Evolutionary conservation across 2,888 invertebrate genomes (phyloP), one percentile per base, ranked within the genome.

Genomic region (Oxystoma pomonae): DNA sequence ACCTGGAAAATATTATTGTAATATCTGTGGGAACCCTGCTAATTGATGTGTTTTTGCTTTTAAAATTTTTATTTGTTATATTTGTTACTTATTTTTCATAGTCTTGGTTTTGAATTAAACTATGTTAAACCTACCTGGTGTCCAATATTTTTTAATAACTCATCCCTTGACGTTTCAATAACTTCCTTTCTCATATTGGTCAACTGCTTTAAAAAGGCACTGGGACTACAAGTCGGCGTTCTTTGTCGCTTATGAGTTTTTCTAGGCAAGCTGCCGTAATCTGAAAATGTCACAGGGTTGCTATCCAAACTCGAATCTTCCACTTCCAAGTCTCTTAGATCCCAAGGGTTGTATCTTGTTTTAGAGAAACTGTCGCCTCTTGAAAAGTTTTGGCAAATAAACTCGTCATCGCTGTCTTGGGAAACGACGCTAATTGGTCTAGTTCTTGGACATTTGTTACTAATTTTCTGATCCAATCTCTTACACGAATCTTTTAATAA

Each of bases 191-290:
- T 78, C 76, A 86, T 77, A 61, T 81, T 79, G 12, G 86, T 83
- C 66, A 87, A 79, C 74, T 86, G 84, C 69, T 82, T 83, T 63
- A 87, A 75, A 77, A 85, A 86, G 65, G 84, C 83, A 61, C 83
- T 86, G 0, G 87, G 87, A 70, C 77, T 80, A 57, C 75, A 77
- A 50, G 73, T 72, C 2, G 75, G 71, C 7, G 70, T 65, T 51
- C 72, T 68, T 16, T 69, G 71, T 55, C 72, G 69, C 55, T 71
- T 72, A 20, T 68, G 67, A 7, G 71, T 71, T 55, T 74, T 71
- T 62, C 77, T 70, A 0, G 80, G 77, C 55, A 80, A 74, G 66
- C 80, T 80, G 0, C 80, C 80, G 65, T 80, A 81, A 69, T 80
- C 81, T 1, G 80, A 81, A 70, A 71, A 77, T 2, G 77, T 75